phyloP scores from a whole-genome alignment of 2,888 invertebrate genomes.

The Seira musarum region DNA sequence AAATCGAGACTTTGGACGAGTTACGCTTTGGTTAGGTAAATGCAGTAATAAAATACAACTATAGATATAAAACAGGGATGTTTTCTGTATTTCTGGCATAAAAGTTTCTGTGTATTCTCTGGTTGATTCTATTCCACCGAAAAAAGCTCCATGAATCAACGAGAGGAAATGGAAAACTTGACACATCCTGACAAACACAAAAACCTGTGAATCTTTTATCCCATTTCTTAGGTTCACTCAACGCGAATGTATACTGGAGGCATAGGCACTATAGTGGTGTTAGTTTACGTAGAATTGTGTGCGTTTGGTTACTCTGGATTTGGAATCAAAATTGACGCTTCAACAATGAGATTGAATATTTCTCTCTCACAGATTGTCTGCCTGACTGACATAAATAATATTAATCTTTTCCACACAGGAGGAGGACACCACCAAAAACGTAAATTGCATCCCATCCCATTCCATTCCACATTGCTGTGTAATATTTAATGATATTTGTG shows the following conservation, averaged over 20 bases:
- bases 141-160: slow-evolving; percentile 54
- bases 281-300: neutral
- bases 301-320: neutral
- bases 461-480: neutral
- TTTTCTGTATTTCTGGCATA: neutral
- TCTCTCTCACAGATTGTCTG: slow-evolving; percentile 12
- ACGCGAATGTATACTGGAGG: neutral
- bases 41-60: neutral
- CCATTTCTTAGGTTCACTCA: slow-evolving; percentile 3
- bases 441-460: slow-evolving; percentile 35
- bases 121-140: slow-evolving; percentile 20
- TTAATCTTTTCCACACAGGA: slow-evolving; percentile 48
- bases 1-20: neutral
- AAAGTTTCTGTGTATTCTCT: neutral
- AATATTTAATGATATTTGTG: slow-evolving; percentile 32
- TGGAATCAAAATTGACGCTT: neutral
- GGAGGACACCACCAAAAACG: slow-evolving; percentile 20
- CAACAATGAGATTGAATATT: neutral
- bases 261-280: neutral
- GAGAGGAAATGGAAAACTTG: slow-evolving; percentile 58
- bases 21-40: neutral
- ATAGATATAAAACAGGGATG: neutral
- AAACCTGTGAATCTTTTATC: slow-evolving; percentile 48
- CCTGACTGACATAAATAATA: slow-evolving; percentile 40
- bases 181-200: slow-evolving; percentile 55